Conservation (phyloP, 2,797 vertebrate species). For the Lagodon rhomboides region DNA sequence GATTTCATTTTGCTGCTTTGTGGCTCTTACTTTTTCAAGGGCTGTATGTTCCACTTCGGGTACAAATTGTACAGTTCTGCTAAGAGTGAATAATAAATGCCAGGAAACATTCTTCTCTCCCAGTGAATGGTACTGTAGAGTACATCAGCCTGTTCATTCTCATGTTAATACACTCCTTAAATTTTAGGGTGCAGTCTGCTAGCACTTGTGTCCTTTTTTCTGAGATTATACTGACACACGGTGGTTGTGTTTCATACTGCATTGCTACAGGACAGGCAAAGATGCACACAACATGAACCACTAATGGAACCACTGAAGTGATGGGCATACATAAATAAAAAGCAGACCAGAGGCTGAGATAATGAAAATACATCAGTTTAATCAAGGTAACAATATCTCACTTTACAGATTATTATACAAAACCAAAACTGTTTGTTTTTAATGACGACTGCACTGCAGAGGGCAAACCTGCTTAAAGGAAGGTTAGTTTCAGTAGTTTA, state of each 20-base stretch:
- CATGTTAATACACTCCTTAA: neutral
- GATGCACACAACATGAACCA: neutral
- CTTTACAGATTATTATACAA: slow-evolving; percentile 55
- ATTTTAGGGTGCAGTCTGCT: neutral
- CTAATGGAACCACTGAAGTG: neutral
- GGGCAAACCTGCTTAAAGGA: slow-evolving; percentile 36
- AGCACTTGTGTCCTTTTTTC: neutral
- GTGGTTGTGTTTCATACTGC: slow-evolving; percentile 61
- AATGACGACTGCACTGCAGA: slow-evolving; percentile 23
- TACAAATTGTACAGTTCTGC: slow-evolving; percentile 92
- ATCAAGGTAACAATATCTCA: slow-evolving; percentile 53
- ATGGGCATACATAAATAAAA: neutral
- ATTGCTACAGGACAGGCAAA: neutral
- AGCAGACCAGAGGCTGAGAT: slow-evolving; percentile 13
- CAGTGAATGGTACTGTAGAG: slow-evolving; percentile 40
- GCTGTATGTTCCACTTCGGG: slow-evolving; percentile 92
- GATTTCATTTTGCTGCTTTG: slow-evolving; percentile 94
- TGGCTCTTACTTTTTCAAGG: slow-evolving; percentile 93
- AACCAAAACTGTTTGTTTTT: neutral
- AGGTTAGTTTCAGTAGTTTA: slow-evolving; percentile 1
- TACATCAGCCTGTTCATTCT: slow-evolving; percentile 26
- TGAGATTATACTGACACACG: slow-evolving; percentile 50
- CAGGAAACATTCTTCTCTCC: slow-evolving; percentile 81
- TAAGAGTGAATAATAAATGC: slow-evolving; percentile 89
- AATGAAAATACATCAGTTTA: slow-evolving; percentile 66